Conservation (phyloP, 1,140 invertebrate genomes). For the Ruditapes philippinarum region DNA sequence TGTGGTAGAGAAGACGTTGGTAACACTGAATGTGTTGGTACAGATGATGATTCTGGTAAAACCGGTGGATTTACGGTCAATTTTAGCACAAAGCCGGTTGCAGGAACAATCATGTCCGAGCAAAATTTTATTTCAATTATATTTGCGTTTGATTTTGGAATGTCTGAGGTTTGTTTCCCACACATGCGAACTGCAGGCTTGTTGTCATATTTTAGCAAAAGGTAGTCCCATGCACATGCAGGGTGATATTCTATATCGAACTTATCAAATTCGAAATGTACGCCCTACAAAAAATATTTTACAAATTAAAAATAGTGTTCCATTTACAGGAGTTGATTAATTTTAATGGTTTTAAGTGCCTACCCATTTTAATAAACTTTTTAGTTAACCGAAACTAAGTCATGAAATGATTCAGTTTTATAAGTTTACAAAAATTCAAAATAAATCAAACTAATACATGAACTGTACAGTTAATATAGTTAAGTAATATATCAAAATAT, state of each 20-base stretch:
- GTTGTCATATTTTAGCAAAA: neutral
- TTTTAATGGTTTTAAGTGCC: no score
- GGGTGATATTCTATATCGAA: conserved; percentile 41
- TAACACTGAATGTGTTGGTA: neutral
- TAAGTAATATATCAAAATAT: no score
- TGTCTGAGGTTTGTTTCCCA: neutral
- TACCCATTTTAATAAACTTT: no score
- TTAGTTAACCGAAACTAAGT: no score
- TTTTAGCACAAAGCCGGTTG: neutral
- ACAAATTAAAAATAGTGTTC: no score
- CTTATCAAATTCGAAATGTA: neutral
- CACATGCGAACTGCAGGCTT: neutral
- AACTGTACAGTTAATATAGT: no score
- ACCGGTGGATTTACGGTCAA: no score
- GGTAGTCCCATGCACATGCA: conserved; percentile 15
- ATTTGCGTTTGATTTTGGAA: neutral
- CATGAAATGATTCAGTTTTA: no score
- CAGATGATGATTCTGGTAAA: neutral
- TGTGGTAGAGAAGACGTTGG: neutral
- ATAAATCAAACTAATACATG: no score
- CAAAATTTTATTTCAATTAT: neutral
- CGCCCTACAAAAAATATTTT: no score
- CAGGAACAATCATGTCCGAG: neutral
- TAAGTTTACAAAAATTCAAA: no score
- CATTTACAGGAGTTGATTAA: no score